A percentile compares a stretch with the other conserved stretches of the same genome.
Evolutionary conservation across 2,888 invertebrate species (phyloP).

Genomic region (Drosophila ustulata): DNA sequence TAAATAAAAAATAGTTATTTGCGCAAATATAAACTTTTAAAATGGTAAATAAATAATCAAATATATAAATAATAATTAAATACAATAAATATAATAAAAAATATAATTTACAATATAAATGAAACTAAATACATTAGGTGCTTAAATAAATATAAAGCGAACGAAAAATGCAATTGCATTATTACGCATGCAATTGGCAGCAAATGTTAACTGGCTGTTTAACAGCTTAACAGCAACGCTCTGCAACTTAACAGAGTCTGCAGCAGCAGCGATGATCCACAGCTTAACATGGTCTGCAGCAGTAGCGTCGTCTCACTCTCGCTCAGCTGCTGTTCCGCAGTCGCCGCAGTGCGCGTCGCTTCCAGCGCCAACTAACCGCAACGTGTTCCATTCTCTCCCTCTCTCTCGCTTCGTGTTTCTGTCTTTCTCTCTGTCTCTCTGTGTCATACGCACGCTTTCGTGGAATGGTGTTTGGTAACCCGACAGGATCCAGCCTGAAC

Average conservation of each 20-base stretch:
- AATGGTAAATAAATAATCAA: too few relatives aligned
- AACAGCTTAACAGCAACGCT: too few relatives aligned
- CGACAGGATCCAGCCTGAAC: conserved; percentile 84
- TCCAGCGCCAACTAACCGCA: conserved; percentile 30
- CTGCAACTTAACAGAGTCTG: neutral
- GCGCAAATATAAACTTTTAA: too few relatives aligned
- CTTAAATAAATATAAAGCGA: too few relatives aligned
- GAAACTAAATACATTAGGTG: too few relatives aligned
- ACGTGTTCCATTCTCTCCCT: conserved; percentile 18
- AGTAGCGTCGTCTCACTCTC: neutral
- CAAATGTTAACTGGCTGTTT: too few relatives aligned
- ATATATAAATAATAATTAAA: too few relatives aligned
- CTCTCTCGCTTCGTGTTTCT: neutral
- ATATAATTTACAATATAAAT: too few relatives aligned
- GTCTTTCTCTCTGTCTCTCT: conserved; percentile 30
- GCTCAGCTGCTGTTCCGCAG: neutral
- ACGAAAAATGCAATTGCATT: too few relatives aligned
- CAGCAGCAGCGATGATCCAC: neutral
- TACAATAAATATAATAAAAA: too few relatives aligned
- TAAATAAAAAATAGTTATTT: too few relatives aligned
- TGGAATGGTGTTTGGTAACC: neutral
- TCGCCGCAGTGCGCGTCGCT: conserved; percentile 14
- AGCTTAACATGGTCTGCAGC: neutral
- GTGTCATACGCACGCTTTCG: neutral
- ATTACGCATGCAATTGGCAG: too few relatives aligned